Evolutionary conservation across 2,113 vertebrate species (phyloP).

Genomic region (Artemisiospiza belli): DNA sequence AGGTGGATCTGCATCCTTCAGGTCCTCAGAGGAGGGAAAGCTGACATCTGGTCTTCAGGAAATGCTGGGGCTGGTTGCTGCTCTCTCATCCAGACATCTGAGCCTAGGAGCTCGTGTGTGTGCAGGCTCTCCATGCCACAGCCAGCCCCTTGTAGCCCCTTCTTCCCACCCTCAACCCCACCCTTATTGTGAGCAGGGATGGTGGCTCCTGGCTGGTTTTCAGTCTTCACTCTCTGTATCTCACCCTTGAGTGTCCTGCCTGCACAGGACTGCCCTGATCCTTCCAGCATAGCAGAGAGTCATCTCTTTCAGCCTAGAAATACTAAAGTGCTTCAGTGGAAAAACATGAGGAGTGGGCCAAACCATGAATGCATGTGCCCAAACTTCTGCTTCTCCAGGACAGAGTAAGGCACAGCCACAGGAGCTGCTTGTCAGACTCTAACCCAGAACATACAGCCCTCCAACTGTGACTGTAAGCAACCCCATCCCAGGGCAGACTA

Average conservation of each 20-base stretch:
- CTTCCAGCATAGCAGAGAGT: background rate
- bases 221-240: background rate
- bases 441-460: background rate
- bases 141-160: background rate
- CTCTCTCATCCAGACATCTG: background rate
- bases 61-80: background rate
- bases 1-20: fast-evolving
- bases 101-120: background rate
- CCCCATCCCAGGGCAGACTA: background rate
- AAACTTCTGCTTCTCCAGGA: conserved; percentile 9
- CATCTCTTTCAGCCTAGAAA: background rate
- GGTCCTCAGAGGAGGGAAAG: background rate
- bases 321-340: conserved; percentile 15
- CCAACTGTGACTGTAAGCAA: background rate
- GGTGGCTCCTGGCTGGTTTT: background rate
- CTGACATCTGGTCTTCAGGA: background rate
- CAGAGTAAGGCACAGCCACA: background rate
- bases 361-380: conserved; percentile 6
- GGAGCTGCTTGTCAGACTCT: background rate
- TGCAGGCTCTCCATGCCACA: background rate
- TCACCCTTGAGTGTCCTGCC: background rate
- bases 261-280: background rate
- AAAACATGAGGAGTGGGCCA: conserved; percentile 39
- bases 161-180: background rate
- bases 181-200: background rate